Evolutionary conservation across 2,888 invertebrate genomes (phyloP).

Genomic region (Rugalucina vietnamica): DNA sequence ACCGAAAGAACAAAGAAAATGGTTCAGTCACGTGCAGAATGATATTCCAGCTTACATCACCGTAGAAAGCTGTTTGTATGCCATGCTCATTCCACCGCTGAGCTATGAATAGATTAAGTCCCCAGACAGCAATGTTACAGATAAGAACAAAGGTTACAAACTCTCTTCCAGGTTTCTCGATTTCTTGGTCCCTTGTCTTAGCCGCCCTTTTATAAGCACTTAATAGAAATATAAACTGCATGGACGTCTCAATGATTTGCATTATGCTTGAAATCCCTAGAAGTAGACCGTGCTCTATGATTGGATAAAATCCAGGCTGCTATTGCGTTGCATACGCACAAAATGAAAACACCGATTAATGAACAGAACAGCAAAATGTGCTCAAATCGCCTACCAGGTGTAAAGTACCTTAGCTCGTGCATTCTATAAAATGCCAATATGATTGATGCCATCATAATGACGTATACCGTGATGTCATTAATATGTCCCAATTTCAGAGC

Average conservation of each 20-base stretch:
- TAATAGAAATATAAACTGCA: conserved; percentile 96
- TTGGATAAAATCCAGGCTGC: conserved; percentile 92
- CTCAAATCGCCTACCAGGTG: conserved; percentile 69
- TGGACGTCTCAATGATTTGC: conserved; percentile 95
- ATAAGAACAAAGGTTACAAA: conserved; percentile 97
- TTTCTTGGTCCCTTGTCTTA: conserved; percentile 95
- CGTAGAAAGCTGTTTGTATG: conserved; percentile 96
- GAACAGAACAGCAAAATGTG: conserved; percentile 91
- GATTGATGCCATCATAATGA: conserved; percentile 93
- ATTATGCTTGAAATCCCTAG: conserved; percentile 95
- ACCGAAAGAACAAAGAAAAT: conserved; percentile 97
- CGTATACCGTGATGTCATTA: conserved; percentile 94
- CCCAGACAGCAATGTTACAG: conserved; percentile 98
- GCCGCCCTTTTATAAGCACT: conserved; percentile 96
- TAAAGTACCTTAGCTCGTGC: conserved; percentile 85
- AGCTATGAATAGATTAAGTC: conserved; percentile 93
- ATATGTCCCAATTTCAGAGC: conserved; percentile 96
- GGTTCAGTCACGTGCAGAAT: conserved; percentile 96
- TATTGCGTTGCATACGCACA: conserved; percentile 96
- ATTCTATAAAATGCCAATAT: conserved; percentile 93
- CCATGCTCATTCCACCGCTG: conserved; percentile 97
- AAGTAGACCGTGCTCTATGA: conserved; percentile 92
- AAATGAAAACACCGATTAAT: conserved; percentile 95
- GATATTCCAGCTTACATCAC: conserved; percentile 95
- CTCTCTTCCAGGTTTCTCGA: conserved; percentile 97